phyloP scores from a whole-genome alignment of 2,888 invertebrate species.

The Crocallis elinguaria region DNA sequence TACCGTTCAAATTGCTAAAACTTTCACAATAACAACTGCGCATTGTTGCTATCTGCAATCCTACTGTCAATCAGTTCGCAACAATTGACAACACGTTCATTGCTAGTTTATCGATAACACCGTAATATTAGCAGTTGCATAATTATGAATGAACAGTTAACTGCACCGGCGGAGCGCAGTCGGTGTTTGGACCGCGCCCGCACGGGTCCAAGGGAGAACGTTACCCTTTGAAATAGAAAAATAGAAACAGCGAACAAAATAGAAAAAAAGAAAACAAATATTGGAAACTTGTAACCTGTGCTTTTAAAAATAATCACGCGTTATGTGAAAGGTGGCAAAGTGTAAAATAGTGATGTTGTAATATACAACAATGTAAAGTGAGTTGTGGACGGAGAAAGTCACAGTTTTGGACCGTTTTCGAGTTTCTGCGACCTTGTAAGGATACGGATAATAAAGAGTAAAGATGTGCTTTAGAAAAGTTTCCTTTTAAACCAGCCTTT shows the following conservation, averaged over 20 bases:
- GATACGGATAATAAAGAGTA: background rate
- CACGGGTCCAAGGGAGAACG: constrained; percentile 38
- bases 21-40: constrained; percentile 12
- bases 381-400: background rate
- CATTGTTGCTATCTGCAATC: background rate
- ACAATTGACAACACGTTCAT: constrained; percentile 14
- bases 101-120: constrained; percentile 60
- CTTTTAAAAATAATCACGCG: background rate
- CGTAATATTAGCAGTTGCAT: constrained; percentile 69
- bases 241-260: background rate
- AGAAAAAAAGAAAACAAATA: background rate
- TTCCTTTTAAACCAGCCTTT: constrained; percentile 8
- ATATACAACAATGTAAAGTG: constrained; percentile 2
- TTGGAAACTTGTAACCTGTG: background rate
- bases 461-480: background rate
- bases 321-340: constrained; percentile 15
- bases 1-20: background rate
- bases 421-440: constrained; percentile 2
- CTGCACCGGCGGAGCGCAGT: constrained; percentile 49
- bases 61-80: background rate
- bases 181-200: constrained; percentile 57
- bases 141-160: constrained; percentile 58
- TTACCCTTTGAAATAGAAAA: constrained; percentile 17
- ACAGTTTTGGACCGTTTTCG: constrained; percentile 5
- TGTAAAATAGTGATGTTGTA: constrained; percentile 5